Evolutionary conservation across 2,888 invertebrate genomes (phyloP).

Genomic region (Labia minor): DNA sequence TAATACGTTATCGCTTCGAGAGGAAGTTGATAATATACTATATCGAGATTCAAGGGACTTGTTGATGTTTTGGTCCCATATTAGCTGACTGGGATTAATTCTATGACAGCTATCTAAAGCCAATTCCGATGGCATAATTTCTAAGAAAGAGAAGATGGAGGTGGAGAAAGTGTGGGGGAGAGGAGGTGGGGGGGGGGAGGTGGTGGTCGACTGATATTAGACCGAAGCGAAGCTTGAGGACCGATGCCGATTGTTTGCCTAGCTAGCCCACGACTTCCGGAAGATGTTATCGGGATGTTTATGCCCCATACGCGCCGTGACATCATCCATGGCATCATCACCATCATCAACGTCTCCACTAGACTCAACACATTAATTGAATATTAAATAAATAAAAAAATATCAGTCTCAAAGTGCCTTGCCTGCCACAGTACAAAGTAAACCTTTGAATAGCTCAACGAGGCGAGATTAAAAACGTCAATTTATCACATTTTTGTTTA

Average conservation of each 20-base stretch:
- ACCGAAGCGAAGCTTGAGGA: not conserved
- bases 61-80: not conserved
- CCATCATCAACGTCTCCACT: constrained; percentile 7
- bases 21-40: not conserved
- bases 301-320: not conserved
- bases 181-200: too few species aligned
- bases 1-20: not conserved
- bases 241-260: not conserved
- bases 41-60: not conserved
- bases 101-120: not conserved
- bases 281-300: not conserved
- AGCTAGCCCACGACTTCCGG: constrained; percentile 13
- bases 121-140: constrained; percentile 4
- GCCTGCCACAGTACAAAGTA: not conserved
- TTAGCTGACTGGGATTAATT: constrained; percentile 7
- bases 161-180: too few species aligned
- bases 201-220: too few species aligned
- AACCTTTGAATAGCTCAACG: not conserved
- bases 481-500: constrained; percentile 4
- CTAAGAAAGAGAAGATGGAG: not conserved
- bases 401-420: constrained; percentile 4
- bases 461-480: not conserved
- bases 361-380: constrained; percentile 13
- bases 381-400: constrained; percentile 13
- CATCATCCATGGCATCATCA: not conserved